phyloP scores from a whole-genome alignment of 2,888 invertebrate species.

The Polylopha cassiicola region DNA sequence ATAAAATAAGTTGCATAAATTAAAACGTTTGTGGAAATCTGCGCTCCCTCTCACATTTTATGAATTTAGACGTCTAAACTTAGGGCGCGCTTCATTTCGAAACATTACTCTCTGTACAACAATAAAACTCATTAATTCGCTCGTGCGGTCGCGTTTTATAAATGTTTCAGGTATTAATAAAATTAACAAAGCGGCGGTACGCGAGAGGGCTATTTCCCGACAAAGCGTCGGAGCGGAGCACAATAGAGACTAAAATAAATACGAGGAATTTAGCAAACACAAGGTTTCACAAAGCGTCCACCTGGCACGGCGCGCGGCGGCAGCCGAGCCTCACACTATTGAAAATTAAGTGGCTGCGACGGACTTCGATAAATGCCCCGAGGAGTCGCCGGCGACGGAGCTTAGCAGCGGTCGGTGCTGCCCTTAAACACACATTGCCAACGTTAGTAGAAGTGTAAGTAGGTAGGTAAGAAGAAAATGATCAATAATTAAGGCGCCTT shows the following conservation, averaged over 20 bases:
- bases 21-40: conserved; percentile 52
- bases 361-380: conserved; percentile 58
- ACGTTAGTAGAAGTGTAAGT: too few relatives aligned
- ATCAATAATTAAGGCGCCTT: too few relatives aligned
- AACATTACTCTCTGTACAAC: conserved; percentile 68
- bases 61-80: conserved; percentile 56
- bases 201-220: conserved; percentile 68
- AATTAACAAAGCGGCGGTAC: conserved; percentile 71
- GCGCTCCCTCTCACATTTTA: conserved; percentile 35
- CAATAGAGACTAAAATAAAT: conserved; percentile 76
- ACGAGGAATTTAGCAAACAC: conserved; percentile 73
- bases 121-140: conserved; percentile 75
- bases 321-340: conserved; percentile 41
- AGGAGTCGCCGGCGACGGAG: conserved; percentile 40
- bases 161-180: conserved; percentile 77
- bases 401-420: conserved; percentile 28
- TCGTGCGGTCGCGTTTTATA: conserved; percentile 70
- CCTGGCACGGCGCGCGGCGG: conserved; percentile 46
- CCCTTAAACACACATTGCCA: conserved; percentile 14
- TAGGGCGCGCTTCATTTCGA: conserved; percentile 55
- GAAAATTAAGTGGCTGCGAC: conserved; percentile 62
- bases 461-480: too few relatives aligned
- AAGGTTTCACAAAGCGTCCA: conserved; percentile 65
- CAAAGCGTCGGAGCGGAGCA: conserved; percentile 66
- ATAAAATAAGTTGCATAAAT: conserved; percentile 59